Percentiles rank a stretch among this genome's conserved stretches.
Evolutionary conservation across 1,140 invertebrate genomes (phyloP).

Genomic region (Penaeus vannamei): DNA sequence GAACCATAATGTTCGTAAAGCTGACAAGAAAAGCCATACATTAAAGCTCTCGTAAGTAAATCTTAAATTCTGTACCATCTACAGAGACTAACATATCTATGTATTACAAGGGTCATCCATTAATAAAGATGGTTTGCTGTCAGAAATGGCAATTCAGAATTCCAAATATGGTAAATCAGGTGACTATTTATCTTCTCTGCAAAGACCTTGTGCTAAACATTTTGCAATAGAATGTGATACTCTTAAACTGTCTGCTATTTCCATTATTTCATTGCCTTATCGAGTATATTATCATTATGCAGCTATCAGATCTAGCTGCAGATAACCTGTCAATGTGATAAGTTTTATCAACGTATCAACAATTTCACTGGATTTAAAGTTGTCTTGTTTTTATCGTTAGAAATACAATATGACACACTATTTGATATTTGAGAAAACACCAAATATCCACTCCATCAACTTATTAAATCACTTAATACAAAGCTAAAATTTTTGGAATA

Average conservation of each 20-base stretch:
- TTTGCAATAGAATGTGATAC: neutral
- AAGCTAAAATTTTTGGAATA: too few species aligned
- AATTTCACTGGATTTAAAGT: too few species aligned
- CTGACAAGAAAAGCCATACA: slow-evolving; percentile 54
- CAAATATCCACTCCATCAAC: slow-evolving; percentile 6
- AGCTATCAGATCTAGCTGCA: neutral
- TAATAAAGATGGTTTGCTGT: slow-evolving; percentile 40
- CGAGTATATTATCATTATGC: neutral
- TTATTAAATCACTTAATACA: too few species aligned
- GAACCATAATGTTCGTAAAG: slow-evolving; percentile 34
- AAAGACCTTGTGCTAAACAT: slow-evolving; percentile 30
- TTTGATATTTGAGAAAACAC: slow-evolving; percentile 47
- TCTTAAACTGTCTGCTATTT: too few species aligned
- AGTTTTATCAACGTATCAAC: too few species aligned
- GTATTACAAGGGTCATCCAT: neutral
- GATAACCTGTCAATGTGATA: neutral
- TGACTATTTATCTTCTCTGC: neutral
- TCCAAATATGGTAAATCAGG: too few species aligned
- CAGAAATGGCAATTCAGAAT: slow-evolving; percentile 25
- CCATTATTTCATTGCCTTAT: too few species aligned
- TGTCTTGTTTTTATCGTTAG: neutral
- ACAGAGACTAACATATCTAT: slow-evolving; percentile 4
- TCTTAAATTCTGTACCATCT: slow-evolving; percentile 16
- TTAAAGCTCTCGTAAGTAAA: slow-evolving; percentile 16
- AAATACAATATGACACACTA: slow-evolving; percentile 7